phyloP scores from a whole-genome alignment of 2,113 vertebrate genomes.

The Eolophus roseicapilla region DNA sequence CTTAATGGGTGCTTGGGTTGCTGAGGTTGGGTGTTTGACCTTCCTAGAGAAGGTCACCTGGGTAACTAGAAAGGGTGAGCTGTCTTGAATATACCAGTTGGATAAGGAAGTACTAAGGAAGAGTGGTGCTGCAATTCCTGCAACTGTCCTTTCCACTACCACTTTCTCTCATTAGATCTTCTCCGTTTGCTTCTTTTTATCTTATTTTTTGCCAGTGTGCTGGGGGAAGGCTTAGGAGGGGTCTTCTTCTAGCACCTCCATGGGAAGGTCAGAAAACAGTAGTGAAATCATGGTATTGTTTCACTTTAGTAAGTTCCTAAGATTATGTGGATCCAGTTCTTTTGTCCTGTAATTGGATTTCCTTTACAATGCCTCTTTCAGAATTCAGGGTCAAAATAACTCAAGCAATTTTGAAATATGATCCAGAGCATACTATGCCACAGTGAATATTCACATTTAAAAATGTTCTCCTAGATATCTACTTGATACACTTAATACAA shows the following conservation, averaged over 20 bases:
- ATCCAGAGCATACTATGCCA: neutral
- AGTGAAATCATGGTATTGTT: neutral
- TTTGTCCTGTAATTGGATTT: neutral
- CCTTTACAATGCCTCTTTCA: neutral
- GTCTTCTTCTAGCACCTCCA: neutral
- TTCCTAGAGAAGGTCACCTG: neutral
- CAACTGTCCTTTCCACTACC: neutral
- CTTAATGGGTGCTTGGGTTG: neutral
- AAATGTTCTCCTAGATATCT: neutral
- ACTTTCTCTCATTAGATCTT: neutral
- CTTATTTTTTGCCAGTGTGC: accelerated
- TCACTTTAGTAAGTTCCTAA: neutral
- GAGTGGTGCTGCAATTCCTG: neutral
- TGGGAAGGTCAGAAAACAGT: neutral
- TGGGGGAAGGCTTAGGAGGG: neutral
- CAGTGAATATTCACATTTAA: neutral
- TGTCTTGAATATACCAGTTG: neutral
- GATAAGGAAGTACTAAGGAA: neutral
- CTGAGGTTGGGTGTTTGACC: neutral
- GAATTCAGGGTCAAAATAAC: neutral
- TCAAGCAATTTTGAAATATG: neutral
- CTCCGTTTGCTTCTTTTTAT: neutral
- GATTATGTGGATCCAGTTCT: neutral
- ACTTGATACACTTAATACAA: neutral
- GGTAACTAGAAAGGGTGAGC: neutral